Conservation (phyloP, 2,113 vertebrate genomes). For the Pristiophorus japonicus region DNA sequence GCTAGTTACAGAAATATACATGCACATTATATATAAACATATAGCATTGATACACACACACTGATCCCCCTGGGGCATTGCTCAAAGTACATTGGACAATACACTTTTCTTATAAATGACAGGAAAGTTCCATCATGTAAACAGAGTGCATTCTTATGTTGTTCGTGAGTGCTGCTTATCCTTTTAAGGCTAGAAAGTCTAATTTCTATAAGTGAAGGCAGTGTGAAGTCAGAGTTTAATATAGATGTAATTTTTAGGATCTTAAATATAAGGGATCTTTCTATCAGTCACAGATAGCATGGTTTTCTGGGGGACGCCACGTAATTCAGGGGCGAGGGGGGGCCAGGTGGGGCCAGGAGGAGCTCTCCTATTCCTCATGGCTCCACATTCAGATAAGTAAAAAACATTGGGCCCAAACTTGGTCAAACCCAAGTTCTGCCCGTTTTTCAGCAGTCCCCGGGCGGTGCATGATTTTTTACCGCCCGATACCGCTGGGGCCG, state of each 20-base stretch:
- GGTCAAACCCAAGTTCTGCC: too few relatives aligned
- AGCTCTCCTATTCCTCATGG: not conserved
- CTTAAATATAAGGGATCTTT: not conserved
- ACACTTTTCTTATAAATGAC: not conserved
- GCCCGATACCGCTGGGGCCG: too few relatives aligned
- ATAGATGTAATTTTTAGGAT: not conserved
- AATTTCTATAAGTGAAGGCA: not conserved
- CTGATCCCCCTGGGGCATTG: not conserved
- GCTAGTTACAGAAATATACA: not conserved
- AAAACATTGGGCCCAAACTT: too few relatives aligned
- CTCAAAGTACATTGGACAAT: not conserved
- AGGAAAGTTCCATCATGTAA: not conserved
- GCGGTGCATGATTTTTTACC: too few relatives aligned
- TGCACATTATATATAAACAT: not conserved
- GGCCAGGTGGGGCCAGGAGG: not conserved
- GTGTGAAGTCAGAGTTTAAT: not conserved
- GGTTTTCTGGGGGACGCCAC: not conserved
- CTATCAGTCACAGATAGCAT: not conserved
- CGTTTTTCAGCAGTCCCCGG: too few relatives aligned
- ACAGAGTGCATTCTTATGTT: not conserved
- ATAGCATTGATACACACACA: not conserved
- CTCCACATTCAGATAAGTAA: not conserved
- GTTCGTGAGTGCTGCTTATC: not conserved
- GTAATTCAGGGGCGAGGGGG: too few relatives aligned
- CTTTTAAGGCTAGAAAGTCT: not conserved